A percentile compares a stretch with the other conserved stretches of the same genome.
Evolutionary conservation across 2,888 invertebrate genomes (phyloP).

Genomic region (Ephialtes manifestator): DNA sequence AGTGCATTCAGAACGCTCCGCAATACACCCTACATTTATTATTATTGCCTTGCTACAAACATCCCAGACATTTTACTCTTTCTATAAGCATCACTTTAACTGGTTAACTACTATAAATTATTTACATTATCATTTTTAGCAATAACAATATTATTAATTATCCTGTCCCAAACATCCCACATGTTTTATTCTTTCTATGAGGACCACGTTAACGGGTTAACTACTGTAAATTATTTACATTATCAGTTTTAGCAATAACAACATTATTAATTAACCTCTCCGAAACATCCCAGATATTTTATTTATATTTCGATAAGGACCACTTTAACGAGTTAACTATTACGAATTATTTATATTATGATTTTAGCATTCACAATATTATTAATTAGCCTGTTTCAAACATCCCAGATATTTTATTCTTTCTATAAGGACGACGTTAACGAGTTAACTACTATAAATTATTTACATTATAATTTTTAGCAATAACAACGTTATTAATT

Average conservation of each 20-base stretch:
- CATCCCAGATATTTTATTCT: not conserved
- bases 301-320: too few species aligned
- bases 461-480: not conserved
- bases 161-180: too few species aligned
- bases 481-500: not conserved
- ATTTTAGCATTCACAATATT: too few species aligned
- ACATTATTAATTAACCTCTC: too few species aligned
- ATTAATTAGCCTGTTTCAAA: not conserved
- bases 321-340: too few species aligned
- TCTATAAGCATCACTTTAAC: not conserved
- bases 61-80: not conserved
- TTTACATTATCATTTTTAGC: not conserved
- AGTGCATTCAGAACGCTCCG: conserved; percentile 68
- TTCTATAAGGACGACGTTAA: not conserved
- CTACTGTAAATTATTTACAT: too few species aligned
- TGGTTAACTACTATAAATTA: not conserved
- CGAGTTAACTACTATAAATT: not conserved
- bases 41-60: conserved; percentile 42
- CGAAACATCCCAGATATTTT: too few species aligned
- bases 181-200: too few species aligned
- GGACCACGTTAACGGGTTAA: too few species aligned
- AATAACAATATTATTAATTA: not conserved
- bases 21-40: conserved; percentile 67
- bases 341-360: too few species aligned
- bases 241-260: too few species aligned